These are phyloP conservation scores for Periparus ater DNA, from an alignment of 2,797 vertebrate species.

Conservation along the genomic window DNA sequence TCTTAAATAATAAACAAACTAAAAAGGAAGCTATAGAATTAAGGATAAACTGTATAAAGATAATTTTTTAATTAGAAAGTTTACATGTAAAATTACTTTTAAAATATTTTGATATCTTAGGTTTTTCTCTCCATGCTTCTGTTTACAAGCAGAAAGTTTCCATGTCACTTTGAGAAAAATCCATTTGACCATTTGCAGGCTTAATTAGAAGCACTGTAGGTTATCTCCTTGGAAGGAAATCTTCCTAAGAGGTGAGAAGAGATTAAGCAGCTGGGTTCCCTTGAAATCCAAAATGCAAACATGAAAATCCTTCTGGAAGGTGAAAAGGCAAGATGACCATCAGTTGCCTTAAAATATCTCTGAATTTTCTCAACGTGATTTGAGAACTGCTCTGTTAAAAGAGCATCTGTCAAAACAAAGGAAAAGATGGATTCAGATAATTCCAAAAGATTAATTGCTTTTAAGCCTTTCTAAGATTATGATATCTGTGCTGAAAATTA, in stretches of 20 bases:
- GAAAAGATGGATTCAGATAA: constrained; percentile 26
- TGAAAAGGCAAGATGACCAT: not conserved
- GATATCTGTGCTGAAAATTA: not conserved
- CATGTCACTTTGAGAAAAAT: constrained; percentile 20
- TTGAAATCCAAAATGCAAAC: constrained; percentile 74
- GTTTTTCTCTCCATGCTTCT: not conserved
- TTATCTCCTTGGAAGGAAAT: constrained; percentile 64
- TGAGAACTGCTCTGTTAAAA: constrained; percentile 39
- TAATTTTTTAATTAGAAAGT: not conserved
- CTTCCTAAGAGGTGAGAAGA: constrained; percentile 71
- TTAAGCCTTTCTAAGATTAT: not conserved
- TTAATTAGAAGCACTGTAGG: constrained; percentile 66
- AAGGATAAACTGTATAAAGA: not conserved
- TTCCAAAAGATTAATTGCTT: not conserved
- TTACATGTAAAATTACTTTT: not conserved
- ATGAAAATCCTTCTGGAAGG: constrained; percentile 50
- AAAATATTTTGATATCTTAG: not conserved
- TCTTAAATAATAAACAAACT: not conserved
- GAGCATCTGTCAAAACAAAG: constrained; percentile 71
- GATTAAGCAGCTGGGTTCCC: constrained; percentile 69
- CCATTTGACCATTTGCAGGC: constrained; percentile 56
- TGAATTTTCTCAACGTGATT: not conserved
- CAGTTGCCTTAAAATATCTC: constrained; percentile 15
- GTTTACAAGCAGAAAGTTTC: not conserved
- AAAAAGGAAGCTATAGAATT: not conserved